Base-by-base conservation (phyloP, 2,797 vertebrate species). In the Acipenser transmontanus region DNA sequence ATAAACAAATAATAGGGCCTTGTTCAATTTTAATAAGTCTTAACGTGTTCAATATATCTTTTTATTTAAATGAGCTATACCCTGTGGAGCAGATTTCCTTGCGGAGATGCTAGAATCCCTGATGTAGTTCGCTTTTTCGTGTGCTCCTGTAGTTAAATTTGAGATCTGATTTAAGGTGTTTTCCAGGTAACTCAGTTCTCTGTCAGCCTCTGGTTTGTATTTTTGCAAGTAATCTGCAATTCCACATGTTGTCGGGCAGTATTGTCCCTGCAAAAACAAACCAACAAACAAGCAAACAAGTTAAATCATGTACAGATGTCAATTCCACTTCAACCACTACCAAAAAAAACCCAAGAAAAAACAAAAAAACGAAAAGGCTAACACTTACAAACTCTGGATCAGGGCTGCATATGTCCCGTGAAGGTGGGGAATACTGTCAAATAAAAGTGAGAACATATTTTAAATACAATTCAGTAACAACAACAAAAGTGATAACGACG, bases 211-310 rank as follows among this genome's bases (percentile, higher is more conserved):
- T 0, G 69, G 50, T 10, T 84, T 73, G 66, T 97, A 97, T 47
- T 1, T 85, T 7, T 69, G 61, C 49, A 96, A 69, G 78, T 96
- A 96, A 71, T 94, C 90, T 63, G 87, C 73, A 68, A 99, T 87
- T 47, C 96, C 97, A 64, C 97, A 99, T 64, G 92, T 98, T 0
- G 97, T 99, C 0, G 97, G 97, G 66, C 97, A 99, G 72, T 91
- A 97, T 57, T 34, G 84, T 69, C 97, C 97, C 97, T 99, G 71
- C 62, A 82, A 73, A 68, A 1, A n/a, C 77, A 50, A 56, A 60
- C 47, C 8, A 34, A 34, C 34, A 34, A 34, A 34, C 2, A 34
- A 34, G 34, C 34, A 4, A 34, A 34, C 34, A 34, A 34, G 34
- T 34, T 34, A 34, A 34, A 34, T 34, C 34, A 34, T 3, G 34